Conservation (phyloP, 2,888 invertebrate genomes). For the Polyommatus icarus region DNA sequence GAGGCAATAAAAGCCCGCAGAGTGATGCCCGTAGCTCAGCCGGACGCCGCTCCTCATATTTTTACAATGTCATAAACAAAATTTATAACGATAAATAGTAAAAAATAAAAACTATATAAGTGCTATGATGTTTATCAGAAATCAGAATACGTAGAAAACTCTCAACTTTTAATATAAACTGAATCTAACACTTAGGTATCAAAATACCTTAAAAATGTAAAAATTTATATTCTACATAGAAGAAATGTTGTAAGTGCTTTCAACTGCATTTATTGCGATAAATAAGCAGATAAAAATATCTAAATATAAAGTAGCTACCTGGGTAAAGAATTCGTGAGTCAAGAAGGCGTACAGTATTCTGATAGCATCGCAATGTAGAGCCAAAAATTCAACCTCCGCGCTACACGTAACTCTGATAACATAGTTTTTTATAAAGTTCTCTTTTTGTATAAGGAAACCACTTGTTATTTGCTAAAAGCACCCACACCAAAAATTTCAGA, state of each 20-base stretch:
- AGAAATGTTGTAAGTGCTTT: not conserved
- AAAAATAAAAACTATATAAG: not conserved
- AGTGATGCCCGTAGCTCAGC: constrained; percentile 62
- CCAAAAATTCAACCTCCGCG: constrained; percentile 22
- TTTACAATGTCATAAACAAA: constrained; percentile 49
- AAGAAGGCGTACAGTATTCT: constrained; percentile 12
- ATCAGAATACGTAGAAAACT: no score
- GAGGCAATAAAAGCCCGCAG: constrained; percentile 70
- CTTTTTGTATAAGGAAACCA: not conserved
- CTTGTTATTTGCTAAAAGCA: constrained; percentile 1
- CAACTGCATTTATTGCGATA: not conserved
- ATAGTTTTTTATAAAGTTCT: not conserved
- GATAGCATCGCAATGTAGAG: constrained; percentile 13
- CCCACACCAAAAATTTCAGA: not conserved
- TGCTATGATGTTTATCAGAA: not conserved
- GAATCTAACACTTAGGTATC: no score
- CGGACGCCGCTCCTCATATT: constrained; percentile 67
- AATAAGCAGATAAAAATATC: not conserved
- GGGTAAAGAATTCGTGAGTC: constrained; percentile 11
- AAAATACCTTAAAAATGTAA: no score
- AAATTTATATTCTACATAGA: not conserved
- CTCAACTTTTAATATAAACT: no score
- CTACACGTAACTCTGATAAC: constrained; percentile 13
- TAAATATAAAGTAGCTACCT: constrained; percentile 7
- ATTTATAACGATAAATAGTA: constrained; percentile 21